Evolutionary conservation across 1,140 invertebrate species (phyloP), one percentile per base, ranked within the genome.

Genomic region (Antheraea pernyi): DNA sequence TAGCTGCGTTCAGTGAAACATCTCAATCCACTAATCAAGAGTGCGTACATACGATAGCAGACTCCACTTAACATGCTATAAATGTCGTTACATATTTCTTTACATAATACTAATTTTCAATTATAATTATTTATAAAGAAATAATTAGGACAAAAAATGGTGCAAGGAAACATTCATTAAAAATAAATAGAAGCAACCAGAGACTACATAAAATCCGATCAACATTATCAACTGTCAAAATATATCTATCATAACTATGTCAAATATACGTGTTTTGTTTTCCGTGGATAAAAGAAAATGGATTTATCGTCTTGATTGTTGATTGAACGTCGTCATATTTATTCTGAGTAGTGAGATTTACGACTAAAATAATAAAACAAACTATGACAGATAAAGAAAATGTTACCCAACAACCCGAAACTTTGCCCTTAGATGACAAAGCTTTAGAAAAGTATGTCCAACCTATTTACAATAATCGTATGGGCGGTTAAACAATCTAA

Each of bases 341-440:
- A 9, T 13, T 53, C 46, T 1, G 46, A 13, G 46, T 16, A 53
- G 46, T 53, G 16, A 53, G 30, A 30, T 10, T 61, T 30, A 19
- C 60, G 60, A 22, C 60, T 61, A 30, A 30, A 61, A 61, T 30
- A 61, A 61, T 61, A 61, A 42, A 30, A 61, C 69, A 85, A 91
- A 91, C 85, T 92, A 92, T 92, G 89, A 88, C 89, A 84, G 88
- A 92, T 74, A 88, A 88, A 80, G 85, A 92, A 88, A 84, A 88
- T 85, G 82, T 60, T 79, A 82, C 80, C 73, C 84, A 89, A 82
- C 82, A 86, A 80, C 80, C 85, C 30, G 80, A 86, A 71, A 84
- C 80, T 80, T 81, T 89, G 79, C 79, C 81, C 75, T 66, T 92
- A 89, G 88, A 92, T 73, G 89, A 92, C 82, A 86, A 89, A 81